Evolutionary conservation across 1,140 invertebrate species (phyloP).

Genomic region (Drosophila ercepeae): DNA sequence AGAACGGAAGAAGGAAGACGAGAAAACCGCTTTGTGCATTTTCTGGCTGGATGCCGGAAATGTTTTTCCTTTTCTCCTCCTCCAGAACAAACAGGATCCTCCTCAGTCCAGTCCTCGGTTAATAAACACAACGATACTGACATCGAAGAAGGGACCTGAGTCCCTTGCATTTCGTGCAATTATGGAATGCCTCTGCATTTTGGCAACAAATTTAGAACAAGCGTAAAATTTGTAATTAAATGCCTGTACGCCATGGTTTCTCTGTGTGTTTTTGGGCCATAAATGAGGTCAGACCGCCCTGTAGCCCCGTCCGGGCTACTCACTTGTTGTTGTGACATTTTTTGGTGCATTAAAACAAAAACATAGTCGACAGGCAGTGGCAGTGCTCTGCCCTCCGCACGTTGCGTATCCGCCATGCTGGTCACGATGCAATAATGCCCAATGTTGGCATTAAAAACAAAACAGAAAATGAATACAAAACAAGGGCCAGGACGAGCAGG

Average conservation of each 20-base stretch:
- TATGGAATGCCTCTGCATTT: conserved; percentile 56
- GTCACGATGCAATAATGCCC: conserved; percentile 65
- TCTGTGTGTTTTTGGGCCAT: conserved; percentile 7
- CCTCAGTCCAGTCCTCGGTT: conserved; percentile 18
- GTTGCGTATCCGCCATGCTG: conserved; percentile 72
- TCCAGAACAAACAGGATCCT: not conserved
- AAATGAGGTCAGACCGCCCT: conserved; percentile 59
- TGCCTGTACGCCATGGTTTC: conserved; percentile 15
- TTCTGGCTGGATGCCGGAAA: conserved; percentile 42
- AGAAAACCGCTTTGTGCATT: conserved; percentile 48
- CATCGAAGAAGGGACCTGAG: conserved; percentile 29
- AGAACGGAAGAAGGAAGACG: conserved; percentile 24
- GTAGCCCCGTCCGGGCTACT: conserved; percentile 11
- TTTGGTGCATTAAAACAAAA: conserved; percentile 57
- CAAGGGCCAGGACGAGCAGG: not conserved
- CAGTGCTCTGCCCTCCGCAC: conserved; percentile 18
- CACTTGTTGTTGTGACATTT: conserved; percentile 58
- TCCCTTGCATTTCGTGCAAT: conserved; percentile 74
- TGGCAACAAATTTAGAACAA: conserved; percentile 57
- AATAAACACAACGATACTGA: conserved; percentile 55
- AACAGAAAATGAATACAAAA: conserved; percentile 37
- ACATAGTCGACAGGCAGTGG: conserved; percentile 2
- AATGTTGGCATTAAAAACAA: conserved; percentile 62
- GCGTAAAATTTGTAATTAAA: conserved; percentile 79
- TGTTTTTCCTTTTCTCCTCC: conserved; percentile 14